Percentiles rank a stretch among this genome's conserved stretches.
phyloP scores from a whole-genome alignment of 2,888 invertebrate species.

The Eudasyphora cyanicolor region DNA sequence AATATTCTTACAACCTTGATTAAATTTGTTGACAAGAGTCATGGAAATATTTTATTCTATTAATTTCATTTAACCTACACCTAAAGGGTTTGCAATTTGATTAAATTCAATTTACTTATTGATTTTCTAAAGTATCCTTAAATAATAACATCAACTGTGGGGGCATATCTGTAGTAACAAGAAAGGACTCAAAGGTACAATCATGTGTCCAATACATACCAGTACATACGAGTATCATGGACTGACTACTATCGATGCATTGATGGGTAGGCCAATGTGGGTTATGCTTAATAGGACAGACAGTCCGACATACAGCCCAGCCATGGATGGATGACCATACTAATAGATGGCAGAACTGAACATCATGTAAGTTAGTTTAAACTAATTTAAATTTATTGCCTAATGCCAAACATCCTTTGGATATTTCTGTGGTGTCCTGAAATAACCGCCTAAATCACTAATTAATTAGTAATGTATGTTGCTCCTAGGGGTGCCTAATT shows the following conservation, averaged over 20 bases:
- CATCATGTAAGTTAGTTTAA: conserved; percentile 43
- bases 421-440: neutral
- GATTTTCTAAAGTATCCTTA: neutral
- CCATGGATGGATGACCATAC: neutral
- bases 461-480: too few relatives aligned
- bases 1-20: neutral
- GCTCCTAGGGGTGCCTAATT: too few relatives aligned
- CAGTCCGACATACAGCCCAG: too few relatives aligned
- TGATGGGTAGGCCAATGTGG: neutral
- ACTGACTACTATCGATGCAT: too few relatives aligned
- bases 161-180: neutral
- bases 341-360: neutral
- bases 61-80: neutral
- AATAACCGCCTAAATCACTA: too few relatives aligned
- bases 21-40: neutral
- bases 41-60: neutral
- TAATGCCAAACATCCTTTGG: conserved; percentile 3
- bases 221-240: neutral
- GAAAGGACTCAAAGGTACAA: neutral
- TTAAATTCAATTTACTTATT: neutral
- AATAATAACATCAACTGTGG: neutral
- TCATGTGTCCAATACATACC: neutral
- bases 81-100: neutral
- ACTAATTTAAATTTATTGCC: conserved; percentile 39
- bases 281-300: neutral